Base-by-base conservation (phyloP, 2,797 vertebrate species). In the Tapirus indicus region DNA sequence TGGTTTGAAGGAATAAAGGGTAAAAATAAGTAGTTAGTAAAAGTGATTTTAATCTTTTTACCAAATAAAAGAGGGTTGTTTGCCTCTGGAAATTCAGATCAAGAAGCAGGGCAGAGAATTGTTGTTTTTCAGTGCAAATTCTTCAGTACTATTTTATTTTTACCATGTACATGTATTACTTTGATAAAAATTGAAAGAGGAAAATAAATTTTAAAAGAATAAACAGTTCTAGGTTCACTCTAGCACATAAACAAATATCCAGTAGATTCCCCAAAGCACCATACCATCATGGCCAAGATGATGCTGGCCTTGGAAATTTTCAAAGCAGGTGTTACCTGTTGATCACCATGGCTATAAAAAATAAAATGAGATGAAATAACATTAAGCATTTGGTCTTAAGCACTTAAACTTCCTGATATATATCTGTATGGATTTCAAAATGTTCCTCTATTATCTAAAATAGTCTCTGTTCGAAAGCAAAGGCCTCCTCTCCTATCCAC, bases 121-220 rank as follows among this genome's bases (percentile, higher is more conserved):
- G 3, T 54, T 75, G 17, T 74, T 94, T 93, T 72, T 66, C 47
- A 54, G 9, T 84, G 44, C 41, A 84, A 78, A 88, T 32, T 74
- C 44, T 56, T 95, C 80, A 88, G 17, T 35, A 35, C 38, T 32
- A n/a, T 69, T 83, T 92, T 80, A 60, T 79, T 94, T 93, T 85
- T 85, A 69, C 23, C 13, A 41, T 41, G 5, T 52, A 32, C 2
- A 49, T 54, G 27, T 62, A 54, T 71, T 44, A 78, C 23, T 96
- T 79, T 78, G 72, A 85, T 69, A 84, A 85, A 52, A 88, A 85
- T 25, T 85, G 18, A 68, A 68, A 77, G n/a, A 84, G 49, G 20
- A 71, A 79, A 95, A 68, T 58, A 49, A 27, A 62, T 88, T 87
- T 62, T 11, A 13, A 75, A 72, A 75, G 11, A 75, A 66, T 52